Evolutionary conservation across 1,140 invertebrate genomes (phyloP).

Genomic region (Steinernema feltiae): DNA sequence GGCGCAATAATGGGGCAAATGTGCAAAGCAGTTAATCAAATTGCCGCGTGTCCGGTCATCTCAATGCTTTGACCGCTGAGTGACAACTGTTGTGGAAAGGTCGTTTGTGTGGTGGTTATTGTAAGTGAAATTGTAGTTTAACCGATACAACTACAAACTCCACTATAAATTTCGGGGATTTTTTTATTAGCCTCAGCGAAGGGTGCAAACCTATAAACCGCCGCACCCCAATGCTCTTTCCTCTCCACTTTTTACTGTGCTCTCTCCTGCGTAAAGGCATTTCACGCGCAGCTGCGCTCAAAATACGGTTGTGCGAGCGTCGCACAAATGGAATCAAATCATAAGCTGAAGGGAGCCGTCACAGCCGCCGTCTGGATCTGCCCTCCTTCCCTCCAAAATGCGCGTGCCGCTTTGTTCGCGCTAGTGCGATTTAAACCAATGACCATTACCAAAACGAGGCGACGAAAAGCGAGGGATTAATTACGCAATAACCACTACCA

Average conservation of each 20-base stretch:
- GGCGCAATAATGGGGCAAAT: constrained; percentile 16
- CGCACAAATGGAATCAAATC: constrained; percentile 6
- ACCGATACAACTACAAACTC: too few species aligned
- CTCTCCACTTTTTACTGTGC: background rate
- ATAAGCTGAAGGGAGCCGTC: background rate
- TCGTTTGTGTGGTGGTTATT: too few species aligned
- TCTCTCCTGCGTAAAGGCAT: background rate
- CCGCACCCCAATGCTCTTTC: background rate
- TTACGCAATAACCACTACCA: constrained; percentile 10
- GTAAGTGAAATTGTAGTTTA: too few species aligned
- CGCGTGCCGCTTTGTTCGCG: background rate
- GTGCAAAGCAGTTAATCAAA: constrained; percentile 15
- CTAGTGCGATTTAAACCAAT: background rate
- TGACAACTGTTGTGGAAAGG: background rate
- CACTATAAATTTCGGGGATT: background rate
- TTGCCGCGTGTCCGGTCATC: background rate
- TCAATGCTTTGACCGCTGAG: background rate
- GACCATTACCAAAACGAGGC: constrained; percentile 3
- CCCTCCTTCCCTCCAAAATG: background rate
- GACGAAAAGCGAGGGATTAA: constrained; percentile 1
- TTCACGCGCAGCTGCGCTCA: constrained; percentile 4
- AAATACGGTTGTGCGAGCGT: background rate
- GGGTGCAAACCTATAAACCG: background rate
- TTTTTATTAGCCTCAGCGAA: background rate
- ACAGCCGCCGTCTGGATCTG: background rate